Conservation (phyloP, 1,140 invertebrate genomes). For the Berghia stephanieae region DNA sequence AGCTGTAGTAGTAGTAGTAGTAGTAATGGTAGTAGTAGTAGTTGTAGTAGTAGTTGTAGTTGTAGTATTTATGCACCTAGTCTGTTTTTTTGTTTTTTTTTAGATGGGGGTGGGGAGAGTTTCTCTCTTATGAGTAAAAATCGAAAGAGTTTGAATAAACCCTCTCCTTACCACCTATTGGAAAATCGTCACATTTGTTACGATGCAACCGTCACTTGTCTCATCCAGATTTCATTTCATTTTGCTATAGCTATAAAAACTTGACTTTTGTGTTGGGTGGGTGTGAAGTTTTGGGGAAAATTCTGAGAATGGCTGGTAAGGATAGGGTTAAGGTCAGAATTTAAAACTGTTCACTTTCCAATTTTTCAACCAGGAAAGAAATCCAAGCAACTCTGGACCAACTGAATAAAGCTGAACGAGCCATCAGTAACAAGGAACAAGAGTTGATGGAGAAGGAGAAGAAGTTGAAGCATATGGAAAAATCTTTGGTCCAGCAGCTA, state of each 20-base stretch:
- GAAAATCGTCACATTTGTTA: background rate
- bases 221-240: background rate
- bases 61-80: too few species aligned
- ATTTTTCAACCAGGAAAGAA: constrained; percentile 55
- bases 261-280: background rate
- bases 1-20: too few species aligned
- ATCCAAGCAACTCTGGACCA: constrained; percentile 64
- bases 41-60: too few species aligned
- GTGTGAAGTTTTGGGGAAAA: background rate
- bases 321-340: background rate
- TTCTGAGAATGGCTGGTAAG: too few species aligned
- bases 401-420: constrained; percentile 64
- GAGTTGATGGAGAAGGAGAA: constrained; percentile 64
- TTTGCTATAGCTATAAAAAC: background rate
- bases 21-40: too few species aligned
- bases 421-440: constrained; percentile 63
- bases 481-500: constrained; percentile 61
- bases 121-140: too few species aligned
- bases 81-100: too few species aligned
- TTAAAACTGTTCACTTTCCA: background rate
- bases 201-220: background rate
- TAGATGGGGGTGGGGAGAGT: too few species aligned
- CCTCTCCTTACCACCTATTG: too few species aligned
- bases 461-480: constrained; percentile 65
- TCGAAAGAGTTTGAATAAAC: too few species aligned